Conservation (phyloP, 2,113 vertebrate genomes). For the Capra hircus region DNA sequence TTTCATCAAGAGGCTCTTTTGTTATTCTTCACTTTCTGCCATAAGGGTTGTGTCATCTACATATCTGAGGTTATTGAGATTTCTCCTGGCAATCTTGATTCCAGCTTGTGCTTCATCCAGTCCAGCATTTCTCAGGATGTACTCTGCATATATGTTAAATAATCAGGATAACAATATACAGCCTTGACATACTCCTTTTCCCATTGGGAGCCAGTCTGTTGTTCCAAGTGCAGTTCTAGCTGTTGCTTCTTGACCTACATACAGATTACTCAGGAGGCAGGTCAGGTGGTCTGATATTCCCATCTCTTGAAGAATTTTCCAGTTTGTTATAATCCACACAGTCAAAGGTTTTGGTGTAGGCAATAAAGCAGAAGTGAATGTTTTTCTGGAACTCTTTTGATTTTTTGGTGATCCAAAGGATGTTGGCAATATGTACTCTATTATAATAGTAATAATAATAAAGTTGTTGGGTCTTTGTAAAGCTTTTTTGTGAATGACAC, state of each 20-base stretch:
- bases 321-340: not conserved
- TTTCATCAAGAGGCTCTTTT: not conserved
- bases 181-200: not conserved
- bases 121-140: not conserved
- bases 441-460: not conserved
- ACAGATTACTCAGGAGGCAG: not conserved
- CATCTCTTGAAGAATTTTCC: not conserved
- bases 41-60: not conserved
- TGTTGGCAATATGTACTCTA: not conserved
- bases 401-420: not conserved
- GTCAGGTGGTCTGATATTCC: not conserved
- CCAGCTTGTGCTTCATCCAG: not conserved
- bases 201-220: not conserved
- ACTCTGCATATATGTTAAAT: not conserved
- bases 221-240: not conserved
- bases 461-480: not conserved
- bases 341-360: not conserved
- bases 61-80: not conserved
- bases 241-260: not conserved
- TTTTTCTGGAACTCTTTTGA: not conserved
- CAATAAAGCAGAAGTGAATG: not conserved
- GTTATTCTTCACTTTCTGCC: not conserved
- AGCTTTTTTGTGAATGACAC: not conserved
- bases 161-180: not conserved
- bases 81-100: not conserved